Conservation (phyloP, 2,113 vertebrate genomes). For the Cairina moschata region DNA sequence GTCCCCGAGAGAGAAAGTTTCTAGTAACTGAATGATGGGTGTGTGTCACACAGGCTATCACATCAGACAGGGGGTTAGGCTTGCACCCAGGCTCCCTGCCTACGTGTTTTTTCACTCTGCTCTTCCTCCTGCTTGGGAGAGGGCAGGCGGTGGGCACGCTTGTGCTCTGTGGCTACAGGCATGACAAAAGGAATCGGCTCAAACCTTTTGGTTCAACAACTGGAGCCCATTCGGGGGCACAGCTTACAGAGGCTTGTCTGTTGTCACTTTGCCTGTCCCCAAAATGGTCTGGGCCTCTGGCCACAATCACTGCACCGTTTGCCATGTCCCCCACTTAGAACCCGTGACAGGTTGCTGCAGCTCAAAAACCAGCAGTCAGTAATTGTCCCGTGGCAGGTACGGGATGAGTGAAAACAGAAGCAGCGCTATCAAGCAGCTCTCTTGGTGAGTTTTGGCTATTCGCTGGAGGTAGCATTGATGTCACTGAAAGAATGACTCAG, state of each 20-base stretch:
- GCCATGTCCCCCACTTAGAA: not conserved
- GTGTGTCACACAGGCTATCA: not conserved
- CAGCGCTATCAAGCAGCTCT: not conserved
- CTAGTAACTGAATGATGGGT: not conserved
- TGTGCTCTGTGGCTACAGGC: not conserved
- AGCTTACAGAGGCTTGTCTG: not conserved
- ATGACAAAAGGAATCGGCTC: not conserved
- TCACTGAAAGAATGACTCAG: conserved; percentile 31
- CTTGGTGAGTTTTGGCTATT: not conserved
- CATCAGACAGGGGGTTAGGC: not conserved
- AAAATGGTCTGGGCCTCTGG: not conserved
- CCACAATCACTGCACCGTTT: not conserved
- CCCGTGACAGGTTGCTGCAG: not conserved
- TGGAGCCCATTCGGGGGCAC: not conserved
- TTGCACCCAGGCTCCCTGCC: not conserved
- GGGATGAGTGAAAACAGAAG: not conserved
- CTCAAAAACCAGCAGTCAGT: not conserved
- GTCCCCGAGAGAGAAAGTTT: not conserved
- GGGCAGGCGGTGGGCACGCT: not conserved
- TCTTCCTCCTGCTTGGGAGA: not conserved
- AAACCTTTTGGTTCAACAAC: not conserved
- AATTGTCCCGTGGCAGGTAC: not conserved
- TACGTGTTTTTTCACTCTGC: not conserved
- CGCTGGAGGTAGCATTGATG: not conserved
- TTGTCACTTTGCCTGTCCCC: not conserved